A percentile compares a stretch with the other conserved stretches of the same genome.
Evolutionary conservation across 1,140 invertebrate species (phyloP).

Genomic region (Cepaea nemoralis): DNA sequence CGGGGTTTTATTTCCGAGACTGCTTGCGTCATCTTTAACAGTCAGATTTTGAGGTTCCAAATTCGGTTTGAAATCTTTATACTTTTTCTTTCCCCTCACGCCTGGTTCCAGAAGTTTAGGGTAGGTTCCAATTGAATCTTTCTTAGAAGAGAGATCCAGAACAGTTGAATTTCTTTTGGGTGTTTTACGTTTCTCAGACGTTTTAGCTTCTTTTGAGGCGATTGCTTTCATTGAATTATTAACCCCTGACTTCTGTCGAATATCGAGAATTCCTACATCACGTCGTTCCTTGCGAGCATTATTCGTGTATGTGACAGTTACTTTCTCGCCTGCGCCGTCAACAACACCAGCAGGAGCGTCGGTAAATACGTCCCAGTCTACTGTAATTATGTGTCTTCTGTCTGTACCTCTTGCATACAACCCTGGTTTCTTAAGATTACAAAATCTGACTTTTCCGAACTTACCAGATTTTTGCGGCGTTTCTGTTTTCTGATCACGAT

Average conservation of each 20-base stretch:
- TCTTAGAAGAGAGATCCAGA: neutral
- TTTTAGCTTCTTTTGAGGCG: too few species aligned
- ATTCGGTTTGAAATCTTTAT: conserved; percentile 16
- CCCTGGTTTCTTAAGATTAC: too few species aligned
- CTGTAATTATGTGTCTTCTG: neutral
- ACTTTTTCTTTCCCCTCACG: conserved; percentile 30
- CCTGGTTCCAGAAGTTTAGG: conserved; percentile 12
- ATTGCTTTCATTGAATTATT: too few species aligned
- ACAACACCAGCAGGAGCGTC: neutral
- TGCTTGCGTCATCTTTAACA: neutral
- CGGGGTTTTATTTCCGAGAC: conserved; percentile 11
- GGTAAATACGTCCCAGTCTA: conserved; percentile 9
- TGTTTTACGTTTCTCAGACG: neutral
- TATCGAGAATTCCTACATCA: too few species aligned
- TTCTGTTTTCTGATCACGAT: too few species aligned
- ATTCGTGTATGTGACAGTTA: neutral
- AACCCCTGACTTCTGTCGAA: too few species aligned
- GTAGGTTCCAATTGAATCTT: neutral
- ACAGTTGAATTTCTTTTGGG: neutral
- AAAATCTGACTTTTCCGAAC: too few species aligned
- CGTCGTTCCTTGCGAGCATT: neutral
- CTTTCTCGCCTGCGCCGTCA: neutral
- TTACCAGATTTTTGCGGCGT: too few species aligned
- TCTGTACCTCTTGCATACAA: too few species aligned
- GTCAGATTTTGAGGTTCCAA: neutral